Evolutionary conservation across 2,888 invertebrate species (phyloP), one percentile per base, ranked within the genome.

Genomic region (Serrognathus titanus): DNA sequence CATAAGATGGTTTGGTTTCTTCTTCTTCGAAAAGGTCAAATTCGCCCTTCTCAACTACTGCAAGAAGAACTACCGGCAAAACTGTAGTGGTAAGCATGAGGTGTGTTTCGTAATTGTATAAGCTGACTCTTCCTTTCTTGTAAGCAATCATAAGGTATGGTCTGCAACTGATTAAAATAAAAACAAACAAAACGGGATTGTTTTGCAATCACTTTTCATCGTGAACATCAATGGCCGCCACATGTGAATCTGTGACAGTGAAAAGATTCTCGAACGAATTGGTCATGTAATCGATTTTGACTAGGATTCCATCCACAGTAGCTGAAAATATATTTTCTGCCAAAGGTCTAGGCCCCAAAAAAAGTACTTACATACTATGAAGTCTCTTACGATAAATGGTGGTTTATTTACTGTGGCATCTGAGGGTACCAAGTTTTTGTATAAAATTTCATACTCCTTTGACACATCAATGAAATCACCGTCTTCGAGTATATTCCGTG

Each of bases 371-470:
- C 86, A 78, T 37, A 84, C 69, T 51, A 85, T 71, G 63, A 85
- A 85, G 64, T 84, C 82, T 51, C 81, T 76, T 9, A 83, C 72
- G 31, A 81, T 61, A 63, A 86, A 83, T 0, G 81, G 79, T 47
- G 78, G 77, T 12, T 73, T 74, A 5, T 73, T 65, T 0, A 80
- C 62, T 1, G 82, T 81, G 1, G 81, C 82, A 61, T 85, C 84
- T 0, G 75, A 73, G 0, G 84, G 81, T 10, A 82, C 69, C 35
- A 67, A 64, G 47, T 66, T 60, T 41, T 57, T 55, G 37, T 69
- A 68, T 9, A 75, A 48, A 31, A 64, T 56, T 53, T 75, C 73
- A 50, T 70, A 68, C 54, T 72, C 70, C 31, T 72, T 70, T 13
- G 68, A 64, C 12, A 65, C 53, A 55, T 75, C 72, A 45, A 43